Evolutionary conservation across 2,888 invertebrate species (phyloP).

Genomic region (Antheraea assamensis): DNA sequence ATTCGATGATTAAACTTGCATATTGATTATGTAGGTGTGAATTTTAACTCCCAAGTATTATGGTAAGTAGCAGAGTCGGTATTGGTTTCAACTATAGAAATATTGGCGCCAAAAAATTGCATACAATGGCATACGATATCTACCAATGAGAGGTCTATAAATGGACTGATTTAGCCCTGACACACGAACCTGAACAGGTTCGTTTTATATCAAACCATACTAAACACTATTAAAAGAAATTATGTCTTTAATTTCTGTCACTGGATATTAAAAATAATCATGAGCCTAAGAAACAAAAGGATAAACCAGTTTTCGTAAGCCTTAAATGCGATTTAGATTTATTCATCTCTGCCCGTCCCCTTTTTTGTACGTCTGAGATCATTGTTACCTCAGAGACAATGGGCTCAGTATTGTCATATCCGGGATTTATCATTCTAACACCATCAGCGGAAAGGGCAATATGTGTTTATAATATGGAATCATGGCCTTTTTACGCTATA

Average conservation of each 20-base stretch:
- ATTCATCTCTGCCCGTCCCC: conserved; percentile 64
- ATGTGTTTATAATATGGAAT: conserved; percentile 78
- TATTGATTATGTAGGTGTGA: not conserved
- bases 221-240: not conserved
- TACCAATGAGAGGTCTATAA: too few relatives aligned
- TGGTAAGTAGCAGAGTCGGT: not conserved
- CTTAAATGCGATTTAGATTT: conserved; percentile 71
- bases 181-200: too few relatives aligned
- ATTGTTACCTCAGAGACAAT: conserved; percentile 78
- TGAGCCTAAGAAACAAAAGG: not conserved
- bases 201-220: not conserved
- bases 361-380: conserved; percentile 70
- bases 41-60: not conserved
- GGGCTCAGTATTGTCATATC: conserved; percentile 70
- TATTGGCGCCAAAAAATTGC: not conserved
- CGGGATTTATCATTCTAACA: conserved; percentile 79
- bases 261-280: not conserved
- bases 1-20: not conserved
- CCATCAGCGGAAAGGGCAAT: conserved; percentile 78
- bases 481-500: conserved; percentile 71
- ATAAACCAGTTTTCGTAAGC: conserved; percentile 12
- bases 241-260: not conserved
- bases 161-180: too few relatives aligned
- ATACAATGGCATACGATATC: too few relatives aligned
- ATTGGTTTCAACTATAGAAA: not conserved